phyloP scores from a whole-genome alignment of 2,888 invertebrate genomes.

The Heteromurus nitidus region DNA sequence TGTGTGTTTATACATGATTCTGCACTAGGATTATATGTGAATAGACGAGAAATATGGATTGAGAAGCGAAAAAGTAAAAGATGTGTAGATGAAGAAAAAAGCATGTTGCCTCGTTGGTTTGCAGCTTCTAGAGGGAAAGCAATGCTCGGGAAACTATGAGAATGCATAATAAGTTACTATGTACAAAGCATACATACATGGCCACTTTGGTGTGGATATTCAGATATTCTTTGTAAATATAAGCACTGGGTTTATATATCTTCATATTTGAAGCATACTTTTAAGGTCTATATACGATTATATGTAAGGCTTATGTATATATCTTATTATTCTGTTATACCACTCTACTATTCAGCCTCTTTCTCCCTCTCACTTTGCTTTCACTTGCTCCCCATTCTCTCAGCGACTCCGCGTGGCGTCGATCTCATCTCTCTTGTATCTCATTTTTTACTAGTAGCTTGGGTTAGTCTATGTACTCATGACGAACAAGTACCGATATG shows the following conservation, averaged over 20 bases:
- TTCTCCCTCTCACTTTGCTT: conserved; percentile 26
- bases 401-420: conserved; percentile 60
- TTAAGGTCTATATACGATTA: too few species aligned
- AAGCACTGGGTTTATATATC: neutral
- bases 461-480: too few species aligned
- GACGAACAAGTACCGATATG: conserved; percentile 30
- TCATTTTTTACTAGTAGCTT: conserved; percentile 13
- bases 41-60: neutral
- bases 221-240: neutral
- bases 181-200: neutral
- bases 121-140: neutral
- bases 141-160: too few species aligned
- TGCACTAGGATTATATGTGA: conserved; percentile 23
- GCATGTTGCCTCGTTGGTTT: neutral
- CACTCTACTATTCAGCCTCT: too few species aligned
- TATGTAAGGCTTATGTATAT: too few species aligned
- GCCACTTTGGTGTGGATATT: neutral
- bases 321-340: too few species aligned
- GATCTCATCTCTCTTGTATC: conserved; percentile 53
- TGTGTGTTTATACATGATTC: conserved; percentile 6
- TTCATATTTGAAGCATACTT: neutral
- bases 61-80: neutral
- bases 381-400: conserved; percentile 38
- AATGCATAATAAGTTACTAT: neutral
- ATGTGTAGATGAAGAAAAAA: conserved; percentile 7